Percentiles rank a stretch among this genome's conserved stretches.
These are phyloP conservation scores for Drosophila hamatofila DNA, from an alignment of 2,888 invertebrate genomes.

Conservation along the genomic window DNA sequence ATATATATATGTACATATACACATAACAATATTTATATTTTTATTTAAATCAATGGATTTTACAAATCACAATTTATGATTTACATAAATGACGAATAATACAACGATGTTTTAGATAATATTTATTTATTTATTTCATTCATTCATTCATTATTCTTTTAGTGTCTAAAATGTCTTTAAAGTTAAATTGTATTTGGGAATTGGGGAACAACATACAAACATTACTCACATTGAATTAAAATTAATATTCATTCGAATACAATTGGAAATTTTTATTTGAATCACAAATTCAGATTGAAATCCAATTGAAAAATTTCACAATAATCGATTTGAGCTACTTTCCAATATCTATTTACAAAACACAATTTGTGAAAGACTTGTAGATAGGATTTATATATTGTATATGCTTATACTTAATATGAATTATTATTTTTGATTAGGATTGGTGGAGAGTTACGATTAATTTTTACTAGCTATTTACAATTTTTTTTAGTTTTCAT, in stretches of 20 bases:
- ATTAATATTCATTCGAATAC: conserved; percentile 53
- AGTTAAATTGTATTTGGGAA: conserved; percentile 42
- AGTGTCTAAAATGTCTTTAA: conserved; percentile 44
- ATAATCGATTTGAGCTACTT: conserved; percentile 46
- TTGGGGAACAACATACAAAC: conserved; percentile 76
- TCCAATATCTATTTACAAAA: conserved; percentile 72
- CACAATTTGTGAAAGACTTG: conserved; percentile 23
- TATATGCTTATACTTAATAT: conserved; percentile 22
- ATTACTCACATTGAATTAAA: conserved; percentile 74
- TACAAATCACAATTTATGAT: too few relatives aligned
- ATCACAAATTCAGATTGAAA: conserved; percentile 51
- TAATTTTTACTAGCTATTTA: conserved; percentile 71
- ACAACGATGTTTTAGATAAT: conserved; percentile 39
- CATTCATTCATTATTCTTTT: conserved; percentile 46
- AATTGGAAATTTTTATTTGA: conserved; percentile 71
- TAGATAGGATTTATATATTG: conserved; percentile 23
- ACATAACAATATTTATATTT: too few relatives aligned
- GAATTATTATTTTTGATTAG: conserved; percentile 50
- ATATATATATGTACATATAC: too few relatives aligned
- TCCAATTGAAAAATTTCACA: conserved; percentile 53
- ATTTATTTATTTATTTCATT: conserved; percentile 68
- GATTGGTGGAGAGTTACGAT: conserved; percentile 53
- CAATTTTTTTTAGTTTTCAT: conserved; percentile 35
- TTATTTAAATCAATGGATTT: too few relatives aligned
- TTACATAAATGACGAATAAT: too few relatives aligned